A percentile compares a stretch with the other conserved stretches of the same genome.
These are phyloP conservation scores for Bagarius yarrelli DNA, from an alignment of 2,113 vertebrate species.

Conservation along the genomic window DNA sequence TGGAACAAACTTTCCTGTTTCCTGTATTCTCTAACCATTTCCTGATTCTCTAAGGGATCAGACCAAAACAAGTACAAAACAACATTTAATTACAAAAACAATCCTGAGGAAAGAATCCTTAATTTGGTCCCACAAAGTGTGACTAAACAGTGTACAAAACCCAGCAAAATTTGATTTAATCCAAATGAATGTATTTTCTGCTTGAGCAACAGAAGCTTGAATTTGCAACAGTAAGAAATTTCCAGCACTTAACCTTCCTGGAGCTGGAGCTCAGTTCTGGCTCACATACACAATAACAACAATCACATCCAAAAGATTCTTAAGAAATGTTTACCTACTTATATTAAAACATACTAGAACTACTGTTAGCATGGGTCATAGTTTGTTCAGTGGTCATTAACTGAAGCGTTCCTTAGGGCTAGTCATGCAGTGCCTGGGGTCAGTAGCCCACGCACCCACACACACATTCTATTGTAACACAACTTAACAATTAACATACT, in stretches of 20 bases:
- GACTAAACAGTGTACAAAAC: neutral
- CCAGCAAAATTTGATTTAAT: neutral
- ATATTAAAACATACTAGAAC: neutral
- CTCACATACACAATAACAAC: constrained; percentile 5
- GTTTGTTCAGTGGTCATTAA: neutral
- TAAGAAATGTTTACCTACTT: neutral
- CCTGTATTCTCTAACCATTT: constrained; percentile 27
- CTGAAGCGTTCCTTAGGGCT: neutral
- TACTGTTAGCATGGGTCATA: neutral
- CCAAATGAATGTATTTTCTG: neutral
- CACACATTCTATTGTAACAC: constrained; percentile 24
- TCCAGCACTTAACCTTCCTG: neutral
- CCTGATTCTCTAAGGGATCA: constrained; percentile 32
- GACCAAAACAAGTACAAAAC: neutral
- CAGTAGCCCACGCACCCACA: constrained; percentile 23
- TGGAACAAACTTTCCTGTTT: constrained; percentile 26
- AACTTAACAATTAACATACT: neutral
- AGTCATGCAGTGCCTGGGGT: constrained; percentile 1
- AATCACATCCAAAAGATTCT: neutral
- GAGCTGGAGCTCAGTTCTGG: neutral
- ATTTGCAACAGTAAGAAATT: neutral
- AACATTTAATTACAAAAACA: neutral
- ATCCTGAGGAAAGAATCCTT: neutral
- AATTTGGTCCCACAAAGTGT: neutral
- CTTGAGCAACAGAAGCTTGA: neutral